Conservation (phyloP, 2,113 vertebrate species). For the Burhinus bistriatus region DNA sequence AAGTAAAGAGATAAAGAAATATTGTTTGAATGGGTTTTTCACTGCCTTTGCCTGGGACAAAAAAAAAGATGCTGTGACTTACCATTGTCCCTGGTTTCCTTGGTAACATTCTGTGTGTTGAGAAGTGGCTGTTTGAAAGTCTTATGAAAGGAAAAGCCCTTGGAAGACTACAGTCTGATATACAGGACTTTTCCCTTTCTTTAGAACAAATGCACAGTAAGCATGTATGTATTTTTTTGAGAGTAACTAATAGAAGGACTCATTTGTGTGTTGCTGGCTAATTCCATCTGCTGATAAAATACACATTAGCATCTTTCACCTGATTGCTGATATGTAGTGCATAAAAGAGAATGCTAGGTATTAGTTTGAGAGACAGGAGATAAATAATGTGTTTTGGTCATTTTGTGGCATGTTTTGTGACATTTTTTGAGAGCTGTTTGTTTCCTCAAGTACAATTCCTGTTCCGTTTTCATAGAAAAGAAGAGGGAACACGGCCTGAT, state of each 20-base stretch:
- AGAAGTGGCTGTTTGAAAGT: background rate
- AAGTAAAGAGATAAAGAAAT: background rate
- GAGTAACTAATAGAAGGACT: background rate
- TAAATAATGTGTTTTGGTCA: background rate
- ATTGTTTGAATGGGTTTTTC: background rate
- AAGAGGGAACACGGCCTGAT: background rate
- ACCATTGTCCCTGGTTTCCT: conserved; percentile 39
- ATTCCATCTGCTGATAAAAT: background rate
- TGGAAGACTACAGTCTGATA: background rate
- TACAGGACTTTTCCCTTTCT: background rate
- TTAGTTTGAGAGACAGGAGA: background rate
- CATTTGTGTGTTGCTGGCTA: background rate
- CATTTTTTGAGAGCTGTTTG: background rate
- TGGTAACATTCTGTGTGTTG: background rate
- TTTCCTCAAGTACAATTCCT: background rate
- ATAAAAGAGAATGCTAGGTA: background rate
- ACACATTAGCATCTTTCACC: background rate
- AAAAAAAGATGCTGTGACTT: background rate
- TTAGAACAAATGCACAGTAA: background rate
- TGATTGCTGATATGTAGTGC: background rate
- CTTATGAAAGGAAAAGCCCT: background rate
- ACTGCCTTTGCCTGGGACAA: background rate
- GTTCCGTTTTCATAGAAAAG: background rate
- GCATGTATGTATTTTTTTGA: background rate
- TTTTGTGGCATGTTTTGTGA: background rate